Base-by-base conservation (phyloP, 2,888 invertebrate genomes). In the Malthinus seriepunctatus region DNA sequence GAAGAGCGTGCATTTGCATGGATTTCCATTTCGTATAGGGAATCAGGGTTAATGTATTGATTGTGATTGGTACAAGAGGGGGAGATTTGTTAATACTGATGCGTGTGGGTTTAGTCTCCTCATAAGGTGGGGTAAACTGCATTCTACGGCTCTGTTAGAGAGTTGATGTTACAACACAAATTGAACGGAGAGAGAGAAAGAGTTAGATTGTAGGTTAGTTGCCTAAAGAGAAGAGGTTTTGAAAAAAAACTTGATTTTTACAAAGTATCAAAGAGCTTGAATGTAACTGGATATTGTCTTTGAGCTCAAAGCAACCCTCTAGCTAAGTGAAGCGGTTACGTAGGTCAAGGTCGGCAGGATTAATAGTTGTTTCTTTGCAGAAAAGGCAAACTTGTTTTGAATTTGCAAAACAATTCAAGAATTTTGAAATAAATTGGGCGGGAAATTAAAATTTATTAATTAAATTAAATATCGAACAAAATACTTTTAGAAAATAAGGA, bases 91-190 rank as follows among this genome's bases (percentile, higher is more conserved):
- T 51, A 51, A 51, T 56, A 55, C 56, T 12, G n/a, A n/a, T n/a
- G 34, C 35, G 51, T 42, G 60, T 56, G 52, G 60, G 60, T 42
- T 56, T 55, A 31, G 34, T 46, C 10, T 37, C 39, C 10, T 37
- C 39, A 60, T 50, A 53, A 61, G 65, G 65, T 60, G 65, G 60
- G 65, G 65, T 65, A 63, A 65, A 63, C 65, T 59, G 59, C 65
- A 65, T 65, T 63, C 63, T 63, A 60, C 49, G 47, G 51, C 56
- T n/a, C n/a, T 56, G 35, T 45, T 56, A 3, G 23, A 51, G 42
- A n/a, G 56, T 15, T 9, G 56, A 56, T 42, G 35, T 39, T n/a
- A 45, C n/a, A 31, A 45, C 10, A 32, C 31, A 32, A 46, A 33
- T 12, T 32, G 12, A 46, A 42, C 14, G 12, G 15, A 42, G 14